phyloP scores from a whole-genome alignment of 2,113 vertebrate species.

The Peromyscus leucopus region DNA sequence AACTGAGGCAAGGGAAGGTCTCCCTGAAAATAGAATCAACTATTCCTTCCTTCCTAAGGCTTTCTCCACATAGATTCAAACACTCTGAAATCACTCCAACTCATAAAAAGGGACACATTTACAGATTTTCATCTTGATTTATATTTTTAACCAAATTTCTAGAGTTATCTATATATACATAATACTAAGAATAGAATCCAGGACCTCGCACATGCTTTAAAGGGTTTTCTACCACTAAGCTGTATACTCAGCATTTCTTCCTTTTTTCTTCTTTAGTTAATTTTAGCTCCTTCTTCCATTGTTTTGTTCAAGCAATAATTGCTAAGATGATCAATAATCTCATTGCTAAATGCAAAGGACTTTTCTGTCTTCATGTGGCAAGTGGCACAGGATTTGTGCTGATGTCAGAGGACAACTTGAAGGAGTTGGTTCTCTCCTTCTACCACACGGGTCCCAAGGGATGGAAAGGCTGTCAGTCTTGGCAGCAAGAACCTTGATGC shows the following conservation, averaged over 20 bases:
- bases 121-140: background rate
- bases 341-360: background rate
- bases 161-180: background rate
- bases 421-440: background rate
- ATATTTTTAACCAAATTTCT: constrained; percentile 22
- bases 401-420: background rate
- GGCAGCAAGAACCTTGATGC: background rate
- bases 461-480: background rate
- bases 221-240: background rate
- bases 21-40: background rate
- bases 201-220: background rate
- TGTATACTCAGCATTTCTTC: no score
- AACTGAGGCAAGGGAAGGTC: background rate
- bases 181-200: background rate
- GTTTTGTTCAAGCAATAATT: background rate
- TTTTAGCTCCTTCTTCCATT: background rate
- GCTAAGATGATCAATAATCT: background rate
- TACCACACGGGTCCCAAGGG: background rate
- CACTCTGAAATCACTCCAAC: background rate
- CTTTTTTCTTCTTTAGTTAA: background rate
- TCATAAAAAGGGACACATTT: background rate
- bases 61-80: constrained; percentile 47
- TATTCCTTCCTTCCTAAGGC: background rate
- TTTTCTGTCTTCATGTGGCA: background rate
- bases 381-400: background rate